Base-by-base conservation (phyloP, 2,113 vertebrate species). In the Sebastes fasciatus region DNA sequence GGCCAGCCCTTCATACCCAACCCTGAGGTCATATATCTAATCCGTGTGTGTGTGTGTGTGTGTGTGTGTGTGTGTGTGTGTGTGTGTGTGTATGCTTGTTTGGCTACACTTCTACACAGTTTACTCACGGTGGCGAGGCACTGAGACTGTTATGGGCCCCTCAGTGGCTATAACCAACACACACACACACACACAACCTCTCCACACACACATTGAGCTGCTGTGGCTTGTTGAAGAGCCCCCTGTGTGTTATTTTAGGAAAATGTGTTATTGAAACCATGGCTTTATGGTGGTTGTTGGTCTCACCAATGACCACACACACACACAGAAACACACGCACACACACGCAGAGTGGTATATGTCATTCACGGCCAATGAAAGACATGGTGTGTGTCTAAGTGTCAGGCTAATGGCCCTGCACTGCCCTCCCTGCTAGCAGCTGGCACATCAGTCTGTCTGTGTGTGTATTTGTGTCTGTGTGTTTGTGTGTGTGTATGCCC, bases 311-410 rank as follows among this genome's bases (percentile, higher is more conserved):
- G 78, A 82, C 81, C 67, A 64, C 55, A 69, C 52, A 84, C 34
- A 68, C 74, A 58, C 43, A 87, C 40, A 61, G 48, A 81, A 68
- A 84, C 71, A 63, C 69, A 64, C 61, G 80, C 60, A 63, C 63
- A 64, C 72, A 66, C 45, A 42, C 61, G 82, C 16, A 60, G 1
- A 75, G 79, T 26, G 6, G 63, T 82, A 73, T 82, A 51, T 84
- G 84, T 89, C 82, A 82, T 82, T 91, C 86, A 90, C 11, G 52
- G 88, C 79, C 89, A 83, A 84, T 93, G 83, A 93, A 93, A 93
- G 81, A 80, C 89, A 86, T 75, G 82, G 85, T 86, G 82, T 90
- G 83, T 87, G 90, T 93, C 91, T 94, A 90, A 94, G 85, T 87
- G 89, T 85, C 80, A 55, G 70, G 85, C 89, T 91, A 92, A 94